Conservation (phyloP, 1,140 invertebrate species). For the Andricus grossulariae region DNA sequence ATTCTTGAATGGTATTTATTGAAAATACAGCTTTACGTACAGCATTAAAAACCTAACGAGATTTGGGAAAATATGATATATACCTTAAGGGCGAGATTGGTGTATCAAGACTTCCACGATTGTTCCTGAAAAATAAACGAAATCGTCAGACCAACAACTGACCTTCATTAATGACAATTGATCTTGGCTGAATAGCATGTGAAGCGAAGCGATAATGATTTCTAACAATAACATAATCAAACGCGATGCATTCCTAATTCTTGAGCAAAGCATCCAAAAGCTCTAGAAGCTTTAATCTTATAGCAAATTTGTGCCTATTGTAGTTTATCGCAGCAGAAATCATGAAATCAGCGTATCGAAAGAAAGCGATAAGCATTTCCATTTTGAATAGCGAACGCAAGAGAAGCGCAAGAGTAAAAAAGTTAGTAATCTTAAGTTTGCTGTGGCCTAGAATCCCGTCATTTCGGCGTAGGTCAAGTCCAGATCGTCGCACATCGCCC, state of each 20-base stretch:
- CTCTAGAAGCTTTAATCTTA: neutral
- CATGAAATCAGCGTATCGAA: neutral
- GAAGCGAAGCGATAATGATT: conserved; percentile 51
- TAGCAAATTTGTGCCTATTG: neutral
- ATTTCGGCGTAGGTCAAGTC: conserved; percentile 81
- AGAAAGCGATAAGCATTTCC: conserved; percentile 24
- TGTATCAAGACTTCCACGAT: conserved; percentile 36
- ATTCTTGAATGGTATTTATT: conserved; percentile 60
- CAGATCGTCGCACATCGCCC: conserved; percentile 84
- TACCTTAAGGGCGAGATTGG: conserved; percentile 31
- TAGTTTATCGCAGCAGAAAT: neutral
- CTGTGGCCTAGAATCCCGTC: conserved; percentile 72
- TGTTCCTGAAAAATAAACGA: conserved; percentile 62
- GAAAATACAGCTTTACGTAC: conserved; percentile 64
- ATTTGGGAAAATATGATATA: conserved; percentile 32
- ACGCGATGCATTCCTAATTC: neutral
- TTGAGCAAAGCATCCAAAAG: neutral
- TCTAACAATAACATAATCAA: neutral
- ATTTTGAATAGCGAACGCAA: conserved; percentile 57
- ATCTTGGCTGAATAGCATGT: conserved; percentile 48
- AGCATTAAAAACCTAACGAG: conserved; percentile 53
- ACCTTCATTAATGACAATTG: conserved; percentile 41
- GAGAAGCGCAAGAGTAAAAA: conserved; percentile 63
- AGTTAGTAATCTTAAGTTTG: conserved; percentile 49
- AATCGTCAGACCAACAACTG: conserved; percentile 6